Percentiles rank a stretch among this genome's conserved stretches.
These are phyloP conservation scores for Tyrannus savana DNA, from an alignment of 2,113 vertebrate genomes.

Conservation along the genomic window DNA sequence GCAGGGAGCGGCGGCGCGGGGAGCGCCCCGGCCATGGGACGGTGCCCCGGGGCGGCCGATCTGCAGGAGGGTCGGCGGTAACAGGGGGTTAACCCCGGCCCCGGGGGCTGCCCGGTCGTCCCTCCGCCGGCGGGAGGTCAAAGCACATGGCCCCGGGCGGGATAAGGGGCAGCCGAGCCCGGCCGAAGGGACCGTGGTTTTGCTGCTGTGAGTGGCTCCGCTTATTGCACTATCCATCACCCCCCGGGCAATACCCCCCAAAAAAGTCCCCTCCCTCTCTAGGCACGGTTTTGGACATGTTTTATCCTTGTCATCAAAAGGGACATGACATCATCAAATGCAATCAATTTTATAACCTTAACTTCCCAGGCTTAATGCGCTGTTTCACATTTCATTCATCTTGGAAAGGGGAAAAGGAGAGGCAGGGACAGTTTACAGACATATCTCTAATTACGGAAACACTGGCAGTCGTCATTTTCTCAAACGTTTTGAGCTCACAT, in stretches of 20 bases:
- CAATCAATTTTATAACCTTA: neutral
- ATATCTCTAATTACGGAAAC: neutral
- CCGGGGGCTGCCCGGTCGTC: neutral
- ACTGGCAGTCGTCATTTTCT: neutral
- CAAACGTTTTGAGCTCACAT: neutral
- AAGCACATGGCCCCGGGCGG: too few relatives aligned
- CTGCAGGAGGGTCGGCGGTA: neutral
- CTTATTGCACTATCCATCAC: neutral
- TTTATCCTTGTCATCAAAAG: neutral
- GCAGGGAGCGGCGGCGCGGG: neutral
- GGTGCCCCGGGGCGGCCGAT: neutral
- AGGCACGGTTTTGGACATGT: neutral
- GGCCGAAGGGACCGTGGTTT: fast-evolving
- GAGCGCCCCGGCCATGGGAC: neutral
- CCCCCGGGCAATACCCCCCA: too few relatives aligned
- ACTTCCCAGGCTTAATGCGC: neutral
- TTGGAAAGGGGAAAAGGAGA: neutral
- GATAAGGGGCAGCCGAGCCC: neutral
- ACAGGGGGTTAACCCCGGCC: neutral
- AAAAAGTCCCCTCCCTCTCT: too few relatives aligned
- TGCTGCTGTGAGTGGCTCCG: neutral
- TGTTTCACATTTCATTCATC: neutral
- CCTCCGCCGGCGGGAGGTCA: too few relatives aligned
- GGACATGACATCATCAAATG: neutral
- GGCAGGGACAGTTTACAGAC: neutral